These are phyloP conservation scores for Yasuhikotakia modesta DNA, from an alignment of 2,797 vertebrate genomes.

Conservation along the genomic window DNA sequence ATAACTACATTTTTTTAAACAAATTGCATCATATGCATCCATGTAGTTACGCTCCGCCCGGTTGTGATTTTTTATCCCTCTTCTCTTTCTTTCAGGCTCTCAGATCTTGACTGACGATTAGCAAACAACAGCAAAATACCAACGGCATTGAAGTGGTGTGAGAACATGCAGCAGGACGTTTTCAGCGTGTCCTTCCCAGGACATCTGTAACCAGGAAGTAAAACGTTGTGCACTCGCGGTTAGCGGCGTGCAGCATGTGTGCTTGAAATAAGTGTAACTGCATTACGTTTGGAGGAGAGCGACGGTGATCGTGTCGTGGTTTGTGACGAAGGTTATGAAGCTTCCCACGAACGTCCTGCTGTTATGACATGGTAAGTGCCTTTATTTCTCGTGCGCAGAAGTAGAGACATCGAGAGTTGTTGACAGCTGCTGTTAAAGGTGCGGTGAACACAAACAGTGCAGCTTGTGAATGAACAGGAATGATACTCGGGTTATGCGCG, in stretches of 20 bases:
- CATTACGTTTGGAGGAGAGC: neutral
- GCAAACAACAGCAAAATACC: neutral
- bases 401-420: neutral
- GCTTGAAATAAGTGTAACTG: neutral
- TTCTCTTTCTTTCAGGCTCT: neutral
- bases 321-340: neutral
- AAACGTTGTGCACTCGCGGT: neutral
- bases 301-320: neutral
- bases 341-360: constrained; percentile 13
- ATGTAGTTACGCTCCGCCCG: neutral
- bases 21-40: neutral
- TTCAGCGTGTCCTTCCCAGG: constrained; percentile 5
- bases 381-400: neutral
- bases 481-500: too few relatives aligned
- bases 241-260: neutral
- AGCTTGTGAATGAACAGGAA: neutral
- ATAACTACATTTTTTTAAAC: neutral
- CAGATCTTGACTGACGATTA: neutral
- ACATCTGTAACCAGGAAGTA: constrained; percentile 34
- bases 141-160: neutral
- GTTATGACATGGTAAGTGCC: constrained; percentile 32
- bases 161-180: neutral
- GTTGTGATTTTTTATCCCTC: neutral
- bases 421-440: constrained; percentile 4
- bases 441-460: neutral